Conservation (phyloP, 2,888 invertebrate genomes). For the Empis stercorea region DNA sequence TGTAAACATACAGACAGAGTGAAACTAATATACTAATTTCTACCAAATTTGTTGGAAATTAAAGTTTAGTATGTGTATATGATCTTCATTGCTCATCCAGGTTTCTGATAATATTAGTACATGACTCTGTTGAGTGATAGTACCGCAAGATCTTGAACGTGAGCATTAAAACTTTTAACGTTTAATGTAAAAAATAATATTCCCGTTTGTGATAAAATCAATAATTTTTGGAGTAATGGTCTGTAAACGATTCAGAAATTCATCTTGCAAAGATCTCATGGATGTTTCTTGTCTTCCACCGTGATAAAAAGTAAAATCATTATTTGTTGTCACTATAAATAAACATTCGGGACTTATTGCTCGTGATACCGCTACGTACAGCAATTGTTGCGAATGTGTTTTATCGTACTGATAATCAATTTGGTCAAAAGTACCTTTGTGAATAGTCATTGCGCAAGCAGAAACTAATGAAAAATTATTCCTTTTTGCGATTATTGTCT, state of each 20-base stretch:
- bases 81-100: not conserved
- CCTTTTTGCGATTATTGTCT: constrained; percentile 13
- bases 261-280: constrained; percentile 3
- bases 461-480: constrained; percentile 17
- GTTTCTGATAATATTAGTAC: not conserved
- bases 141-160: too few relatives aligned
- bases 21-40: too few relatives aligned
- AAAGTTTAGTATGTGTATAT: not conserved
- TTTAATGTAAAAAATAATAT: too few relatives aligned
- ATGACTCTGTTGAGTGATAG: not conserved
- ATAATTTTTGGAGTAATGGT: too few relatives aligned
- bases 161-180: too few relatives aligned
- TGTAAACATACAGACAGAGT: too few relatives aligned
- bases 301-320: constrained; percentile 10
- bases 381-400: constrained; percentile 10
- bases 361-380: constrained; percentile 19
- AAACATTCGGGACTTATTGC: constrained; percentile 15
- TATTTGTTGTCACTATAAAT: constrained; percentile 9
- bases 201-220: too few relatives aligned
- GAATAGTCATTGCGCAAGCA: constrained; percentile 18
- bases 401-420: constrained; percentile 17
- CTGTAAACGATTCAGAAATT: not conserved
- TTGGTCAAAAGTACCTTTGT: constrained; percentile 18
- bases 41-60: too few relatives aligned
- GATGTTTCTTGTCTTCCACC: constrained; percentile 5